Percentiles rank a stretch among this genome's conserved stretches.
Conservation (phyloP, 2,113 vertebrate species). For the Pleuronectes platessa region DNA sequence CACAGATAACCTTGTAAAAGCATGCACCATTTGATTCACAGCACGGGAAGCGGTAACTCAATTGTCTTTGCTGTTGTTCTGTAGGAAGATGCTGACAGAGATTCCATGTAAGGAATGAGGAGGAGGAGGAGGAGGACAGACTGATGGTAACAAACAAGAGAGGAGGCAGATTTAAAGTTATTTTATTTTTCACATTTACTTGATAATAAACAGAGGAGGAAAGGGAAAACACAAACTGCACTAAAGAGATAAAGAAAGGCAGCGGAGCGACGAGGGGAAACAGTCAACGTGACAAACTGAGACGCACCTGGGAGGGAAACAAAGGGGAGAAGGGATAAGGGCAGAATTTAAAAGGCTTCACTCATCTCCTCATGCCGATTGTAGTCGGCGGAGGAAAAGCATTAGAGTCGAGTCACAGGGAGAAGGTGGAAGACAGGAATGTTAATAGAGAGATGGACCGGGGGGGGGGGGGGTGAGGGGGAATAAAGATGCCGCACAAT, state of each 20-base stretch:
- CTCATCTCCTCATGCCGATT: slow-evolving; percentile 31
- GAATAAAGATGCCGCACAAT: slow-evolving; percentile 17
- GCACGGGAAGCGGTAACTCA: background rate
- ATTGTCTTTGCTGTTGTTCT: background rate
- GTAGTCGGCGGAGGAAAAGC: slow-evolving; percentile 14
- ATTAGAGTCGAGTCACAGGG: slow-evolving; percentile 5
- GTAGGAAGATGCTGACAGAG: background rate
- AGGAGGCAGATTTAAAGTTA: background rate
- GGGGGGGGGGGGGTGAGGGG: slow-evolving; percentile 11
- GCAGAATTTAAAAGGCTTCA: slow-evolving; percentile 21
- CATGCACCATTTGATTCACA: background rate
- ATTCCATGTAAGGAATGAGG: slow-evolving; percentile 7
- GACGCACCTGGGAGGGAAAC: slow-evolving; percentile 10
- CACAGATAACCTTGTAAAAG: background rate
- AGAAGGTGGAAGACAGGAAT: slow-evolving; percentile 19
- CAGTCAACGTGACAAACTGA: slow-evolving; percentile 38
- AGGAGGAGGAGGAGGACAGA: background rate
- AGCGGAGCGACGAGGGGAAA: slow-evolving; percentile 1
- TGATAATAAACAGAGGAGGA: slow-evolving; percentile 1
- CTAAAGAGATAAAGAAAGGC: slow-evolving; percentile 19
- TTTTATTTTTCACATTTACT: background rate
- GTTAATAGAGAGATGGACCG: slow-evolving; percentile 25
- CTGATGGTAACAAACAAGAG: slow-evolving; percentile 10
- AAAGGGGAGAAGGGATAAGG: slow-evolving; percentile 14
- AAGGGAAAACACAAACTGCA: slow-evolving; percentile 17